A percentile compares a stretch with the other conserved stretches of the same genome.
phyloP scores from a whole-genome alignment of 1,140 invertebrate genomes.

The Drosophila nigrodunni region DNA sequence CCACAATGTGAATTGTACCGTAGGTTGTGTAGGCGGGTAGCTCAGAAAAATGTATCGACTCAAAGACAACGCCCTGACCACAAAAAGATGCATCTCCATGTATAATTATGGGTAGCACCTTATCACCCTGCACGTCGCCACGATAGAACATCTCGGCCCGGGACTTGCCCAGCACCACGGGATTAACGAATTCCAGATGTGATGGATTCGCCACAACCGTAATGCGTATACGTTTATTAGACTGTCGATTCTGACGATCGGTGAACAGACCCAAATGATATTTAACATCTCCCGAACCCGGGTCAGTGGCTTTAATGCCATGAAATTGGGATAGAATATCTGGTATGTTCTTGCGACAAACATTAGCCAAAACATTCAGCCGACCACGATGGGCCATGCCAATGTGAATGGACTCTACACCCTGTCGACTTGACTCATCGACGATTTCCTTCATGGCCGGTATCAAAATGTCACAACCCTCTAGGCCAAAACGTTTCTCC shows the following conservation, averaged over 20 bases:
- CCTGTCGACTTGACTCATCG: constrained; percentile 91
- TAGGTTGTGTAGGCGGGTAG: constrained; percentile 94
- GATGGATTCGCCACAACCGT: constrained; percentile 95
- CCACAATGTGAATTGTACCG: constrained; percentile 95
- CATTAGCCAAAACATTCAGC: constrained; percentile 95
- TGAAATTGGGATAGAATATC: constrained; percentile 95
- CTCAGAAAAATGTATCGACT: constrained; percentile 94
- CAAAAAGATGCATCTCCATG: constrained; percentile 96
- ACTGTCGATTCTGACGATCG: constrained; percentile 91
- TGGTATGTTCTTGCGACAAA: constrained; percentile 93
- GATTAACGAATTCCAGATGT: constrained; percentile 95
- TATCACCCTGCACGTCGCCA: constrained; percentile 90
- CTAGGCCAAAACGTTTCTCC: constrained; percentile 96
- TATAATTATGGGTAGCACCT: constrained; percentile 90
- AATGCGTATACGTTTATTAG: constrained; percentile 92
- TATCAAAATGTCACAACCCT: constrained; percentile 96
- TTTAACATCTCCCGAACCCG: constrained; percentile 96
- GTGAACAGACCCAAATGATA: constrained; percentile 96
- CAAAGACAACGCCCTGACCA: constrained; percentile 94
- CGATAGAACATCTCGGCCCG: constrained; percentile 94
- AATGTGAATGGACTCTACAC: constrained; percentile 93
- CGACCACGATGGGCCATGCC: constrained; percentile 97
- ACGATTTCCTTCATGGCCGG: constrained; percentile 94
- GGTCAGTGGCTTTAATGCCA: constrained; percentile 90
- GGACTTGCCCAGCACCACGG: constrained; percentile 92